Base-by-base conservation (phyloP, 2,797 vertebrate genomes). In the Chromis chromis region DNA sequence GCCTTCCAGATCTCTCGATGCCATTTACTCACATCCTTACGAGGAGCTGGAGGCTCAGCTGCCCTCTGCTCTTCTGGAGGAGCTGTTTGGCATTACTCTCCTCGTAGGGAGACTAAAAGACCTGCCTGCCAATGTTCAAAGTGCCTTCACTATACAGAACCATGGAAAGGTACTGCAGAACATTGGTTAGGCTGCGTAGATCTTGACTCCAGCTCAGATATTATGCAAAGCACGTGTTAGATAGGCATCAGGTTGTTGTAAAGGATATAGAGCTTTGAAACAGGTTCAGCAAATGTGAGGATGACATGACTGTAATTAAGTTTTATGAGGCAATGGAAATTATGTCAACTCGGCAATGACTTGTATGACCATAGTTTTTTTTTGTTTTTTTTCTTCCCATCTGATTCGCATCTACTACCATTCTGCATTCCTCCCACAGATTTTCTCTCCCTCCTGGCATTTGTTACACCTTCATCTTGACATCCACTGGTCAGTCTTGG, bases 361-460 rank as follows among this genome's bases (percentile, higher is more conserved):
- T 48, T 13, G 7, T 48, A 36, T 61, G 31, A 36, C 22, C 10
- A 13, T 3, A 2, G 9, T 17, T 19, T 54, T 54, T 27, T 27
- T 1, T 14, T 39, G 1, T 63, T 53, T 28, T 44, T 64, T 44
- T 36, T 36, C 1, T 36, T 36, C 16, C 10, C 12, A 14, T 6
- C 39, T 60, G 10, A 42, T 66, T 74, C 65, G 48, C n/a, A 13
- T 53, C 3, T n/a, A 48, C n/a, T 59, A 8, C 19, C 46, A 39
- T 28, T 60, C 13, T 69, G 8, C 77, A 4, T 57, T 76, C 72
- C 66, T 55, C 52, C 75, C 69, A 42, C 88, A 99, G 98, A 91
- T 98, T 63, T 96, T 97, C 77, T 96, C 97, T 78, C 97, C 98
- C 12, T 96, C 96, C 0, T 99, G 98, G 97, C 97, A 99, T 93